These are phyloP conservation scores for Anguilla rostrata DNA, from an alignment of 2,113 vertebrate genomes.

Conservation along the genomic window DNA sequence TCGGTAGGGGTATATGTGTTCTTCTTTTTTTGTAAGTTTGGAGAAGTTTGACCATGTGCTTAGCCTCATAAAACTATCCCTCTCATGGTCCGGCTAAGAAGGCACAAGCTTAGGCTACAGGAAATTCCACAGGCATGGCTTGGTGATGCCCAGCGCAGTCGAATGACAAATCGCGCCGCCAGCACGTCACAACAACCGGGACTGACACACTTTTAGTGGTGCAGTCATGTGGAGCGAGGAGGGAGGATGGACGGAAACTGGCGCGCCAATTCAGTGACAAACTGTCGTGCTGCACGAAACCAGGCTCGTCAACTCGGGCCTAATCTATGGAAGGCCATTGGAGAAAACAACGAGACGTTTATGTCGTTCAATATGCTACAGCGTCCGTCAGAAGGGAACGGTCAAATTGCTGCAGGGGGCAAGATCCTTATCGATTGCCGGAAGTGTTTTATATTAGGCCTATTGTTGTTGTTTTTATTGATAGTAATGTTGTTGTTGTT, in stretches of 20 bases:
- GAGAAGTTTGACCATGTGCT: neutral
- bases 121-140: constrained; percentile 24
- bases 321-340: too few species aligned
- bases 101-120: neutral
- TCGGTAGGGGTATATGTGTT: neutral
- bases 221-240: neutral
- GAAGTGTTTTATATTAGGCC: neutral
- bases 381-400: neutral
- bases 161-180: constrained; percentile 5
- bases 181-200: neutral
- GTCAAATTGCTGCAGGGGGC: neutral
- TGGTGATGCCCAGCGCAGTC: neutral
- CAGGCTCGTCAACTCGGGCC: neutral
- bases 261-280: neutral
- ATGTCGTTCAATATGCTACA: neutral
- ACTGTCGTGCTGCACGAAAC: neutral
- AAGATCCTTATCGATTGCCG: neutral
- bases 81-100: neutral
- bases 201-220: neutral
- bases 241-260: neutral
- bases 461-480: neutral
- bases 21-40: neutral
- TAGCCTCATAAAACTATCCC: neutral
- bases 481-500: too few species aligned
- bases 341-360: neutral